Evolutionary conservation across 2,113 vertebrate species (phyloP), one percentile per base, ranked within the genome.

Genomic region (Myrmophylax atrothorax): DNA sequence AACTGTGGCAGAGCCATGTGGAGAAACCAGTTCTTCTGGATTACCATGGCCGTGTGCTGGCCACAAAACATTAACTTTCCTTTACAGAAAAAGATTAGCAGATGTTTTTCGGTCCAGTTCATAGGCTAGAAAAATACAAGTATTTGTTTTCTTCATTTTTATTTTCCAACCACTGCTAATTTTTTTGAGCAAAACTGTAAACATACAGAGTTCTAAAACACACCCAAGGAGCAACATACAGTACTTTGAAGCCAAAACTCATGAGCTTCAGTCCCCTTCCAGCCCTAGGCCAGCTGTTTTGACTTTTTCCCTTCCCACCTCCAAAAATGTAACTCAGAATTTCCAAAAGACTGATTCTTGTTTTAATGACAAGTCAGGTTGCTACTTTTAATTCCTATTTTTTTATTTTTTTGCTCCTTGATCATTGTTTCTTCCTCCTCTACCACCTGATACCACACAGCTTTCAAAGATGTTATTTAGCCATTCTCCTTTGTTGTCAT

Each of bases 1-100:
- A 79, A 55, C n/a, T 31, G 31, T 52, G 28, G 66, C 84, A 95
- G 74, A 90, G 33, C 62, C 91, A 85, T 22, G 81, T n/a, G 31
- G 82, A 69, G 67, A 90, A 96, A 94, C 94, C 94, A 94, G 94
- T 92, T 96, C 78, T 80, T 59, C 93, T 79, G 67, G 77, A 94
- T 94, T 69, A 53, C 22, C 0, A 0, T 9, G 37, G 84, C 89
- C 26, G 6, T 28, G 35, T 67, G 67, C 46, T 70, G 53, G 50
- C 86, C 89, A 75, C 60, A 89, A 69, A 75, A 89, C 20, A 86
- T 62, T 47, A 84, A 84, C 52, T 86, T 92, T 76, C 77, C 63
- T 74, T 81, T 18, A 89, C 10, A 70, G 40, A 77, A 88, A 77
- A 68, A 88, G 23, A 90, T 63, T 53, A 90, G 63, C 38, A 68